Percentiles rank a stretch among this genome's conserved stretches.
These are phyloP conservation scores for Diaphora mendica DNA, from an alignment of 2,888 invertebrate species.

Conservation along the genomic window DNA sequence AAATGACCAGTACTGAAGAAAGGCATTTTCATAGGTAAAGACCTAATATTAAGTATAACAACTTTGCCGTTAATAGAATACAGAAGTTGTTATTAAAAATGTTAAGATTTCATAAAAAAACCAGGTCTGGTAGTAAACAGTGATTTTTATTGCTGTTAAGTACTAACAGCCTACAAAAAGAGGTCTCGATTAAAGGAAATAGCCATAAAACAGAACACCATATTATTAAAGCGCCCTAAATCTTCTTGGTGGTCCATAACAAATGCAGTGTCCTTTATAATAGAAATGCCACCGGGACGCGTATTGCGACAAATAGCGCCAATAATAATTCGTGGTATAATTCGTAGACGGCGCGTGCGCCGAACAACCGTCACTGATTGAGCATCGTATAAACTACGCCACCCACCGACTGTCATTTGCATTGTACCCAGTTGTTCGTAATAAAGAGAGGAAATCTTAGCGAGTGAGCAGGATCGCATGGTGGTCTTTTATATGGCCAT, in stretches of 20 bases:
- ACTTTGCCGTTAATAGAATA: not conserved
- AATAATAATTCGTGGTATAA: slow-evolving; percentile 74
- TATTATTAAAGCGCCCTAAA: slow-evolving; percentile 24
- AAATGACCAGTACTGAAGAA: no score
- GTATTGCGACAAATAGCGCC: slow-evolving; percentile 73
- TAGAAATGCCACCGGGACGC: slow-evolving; percentile 57
- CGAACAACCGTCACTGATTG: slow-evolving; percentile 77
- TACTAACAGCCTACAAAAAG: not conserved
- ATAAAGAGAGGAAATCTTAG: slow-evolving; percentile 54
- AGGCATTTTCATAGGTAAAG: no score
- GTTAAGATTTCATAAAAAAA: not conserved
- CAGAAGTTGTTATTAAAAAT: not conserved
- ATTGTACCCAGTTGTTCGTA: slow-evolving; percentile 61
- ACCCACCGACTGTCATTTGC: slow-evolving; percentile 75
- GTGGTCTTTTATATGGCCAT: slow-evolving; percentile 48
- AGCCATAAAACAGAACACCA: slow-evolving; percentile 15
- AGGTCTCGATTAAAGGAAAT: not conserved
- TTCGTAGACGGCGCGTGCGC: slow-evolving; percentile 76
- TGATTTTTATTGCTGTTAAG: not conserved
- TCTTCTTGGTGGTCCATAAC: slow-evolving; percentile 57
- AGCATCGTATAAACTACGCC: slow-evolving; percentile 74
- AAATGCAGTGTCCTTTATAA: slow-evolving; percentile 43
- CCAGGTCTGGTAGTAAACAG: not conserved
- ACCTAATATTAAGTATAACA: not conserved
- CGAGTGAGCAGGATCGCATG: slow-evolving; percentile 36